phyloP scores from a whole-genome alignment of 1,140 invertebrate genomes.

The Procambarus virginalis region DNA sequence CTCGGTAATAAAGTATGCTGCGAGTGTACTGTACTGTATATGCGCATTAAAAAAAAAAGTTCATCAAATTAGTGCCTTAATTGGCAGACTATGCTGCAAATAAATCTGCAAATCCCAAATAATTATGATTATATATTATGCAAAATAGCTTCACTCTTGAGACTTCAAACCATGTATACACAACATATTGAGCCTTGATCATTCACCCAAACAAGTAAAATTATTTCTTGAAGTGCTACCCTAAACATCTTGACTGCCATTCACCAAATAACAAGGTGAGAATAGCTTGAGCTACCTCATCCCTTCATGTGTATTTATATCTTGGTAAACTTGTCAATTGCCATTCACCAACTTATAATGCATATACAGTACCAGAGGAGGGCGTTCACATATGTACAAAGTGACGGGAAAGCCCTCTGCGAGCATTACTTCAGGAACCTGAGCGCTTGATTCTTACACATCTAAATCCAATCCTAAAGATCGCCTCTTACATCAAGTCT shows the following conservation, averaged over 20 bases:
- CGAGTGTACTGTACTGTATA: constrained; percentile 3
- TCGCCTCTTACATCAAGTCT: neutral
- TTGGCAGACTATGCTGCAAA: neutral
- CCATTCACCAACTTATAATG: neutral
- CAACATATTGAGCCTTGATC: neutral
- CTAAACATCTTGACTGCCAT: neutral
- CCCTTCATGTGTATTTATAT: no score
- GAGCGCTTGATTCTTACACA: constrained; percentile 3
- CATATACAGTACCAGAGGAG: constrained; percentile 12
- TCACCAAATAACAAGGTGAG: neutral
- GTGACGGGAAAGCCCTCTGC: constrained; percentile 5
- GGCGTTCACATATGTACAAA: constrained; percentile 7
- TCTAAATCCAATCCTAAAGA: neutral
- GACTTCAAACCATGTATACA: neutral
- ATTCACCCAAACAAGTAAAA: neutral
- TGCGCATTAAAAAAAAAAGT: neutral
- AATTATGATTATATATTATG: neutral
- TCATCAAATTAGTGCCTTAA: neutral
- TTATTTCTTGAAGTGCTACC: neutral
- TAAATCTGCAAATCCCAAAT: neutral
- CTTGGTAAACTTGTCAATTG: neutral
- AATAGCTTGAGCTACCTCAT: no score
- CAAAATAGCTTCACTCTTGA: neutral
- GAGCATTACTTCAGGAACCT: constrained; percentile 11
- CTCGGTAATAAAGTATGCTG: constrained; percentile 5